Evolutionary conservation across 2,797 vertebrate species (phyloP).

Genomic region (Sorex maritimensis): DNA sequence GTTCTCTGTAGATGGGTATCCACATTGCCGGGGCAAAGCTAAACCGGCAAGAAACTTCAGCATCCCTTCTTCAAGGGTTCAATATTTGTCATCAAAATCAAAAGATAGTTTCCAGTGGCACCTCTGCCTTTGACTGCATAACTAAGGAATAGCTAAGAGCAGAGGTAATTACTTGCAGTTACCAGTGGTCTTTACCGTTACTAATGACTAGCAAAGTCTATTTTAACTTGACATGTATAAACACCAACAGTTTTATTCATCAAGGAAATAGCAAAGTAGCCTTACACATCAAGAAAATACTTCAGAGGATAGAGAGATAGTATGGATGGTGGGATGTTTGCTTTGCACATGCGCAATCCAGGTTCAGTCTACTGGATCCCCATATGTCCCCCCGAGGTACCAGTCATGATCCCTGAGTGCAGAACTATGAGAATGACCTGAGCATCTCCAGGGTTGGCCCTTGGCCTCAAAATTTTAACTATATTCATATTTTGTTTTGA

Average conservation of each 20-base stretch:
- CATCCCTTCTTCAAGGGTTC: neutral
- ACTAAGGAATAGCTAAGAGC: neutral
- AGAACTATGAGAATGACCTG: too few relatives aligned
- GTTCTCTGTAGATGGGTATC: neutral
- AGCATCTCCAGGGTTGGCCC: too few relatives aligned
- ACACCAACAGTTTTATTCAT: neutral
- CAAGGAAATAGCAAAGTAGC: neutral
- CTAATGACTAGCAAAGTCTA: neutral
- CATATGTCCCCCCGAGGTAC: too few relatives aligned
- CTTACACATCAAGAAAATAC: neutral
- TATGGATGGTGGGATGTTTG: too few relatives aligned
- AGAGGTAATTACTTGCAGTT: neutral
- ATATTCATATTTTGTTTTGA: too few relatives aligned
- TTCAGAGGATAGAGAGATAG: neutral
- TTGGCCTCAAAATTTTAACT: too few relatives aligned
- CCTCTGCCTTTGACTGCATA: neutral
- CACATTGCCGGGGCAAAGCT: fast-evolving
- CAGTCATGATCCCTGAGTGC: too few relatives aligned
- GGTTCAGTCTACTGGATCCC: too few relatives aligned
- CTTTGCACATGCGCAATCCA: too few relatives aligned
- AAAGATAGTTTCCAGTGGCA: neutral
- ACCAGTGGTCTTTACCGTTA: neutral
- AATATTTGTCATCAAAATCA: neutral
- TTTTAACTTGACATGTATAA: neutral
- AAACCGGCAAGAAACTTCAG: neutral